Conservation (phyloP, 2,888 invertebrate species). For the Acleris laterana region DNA sequence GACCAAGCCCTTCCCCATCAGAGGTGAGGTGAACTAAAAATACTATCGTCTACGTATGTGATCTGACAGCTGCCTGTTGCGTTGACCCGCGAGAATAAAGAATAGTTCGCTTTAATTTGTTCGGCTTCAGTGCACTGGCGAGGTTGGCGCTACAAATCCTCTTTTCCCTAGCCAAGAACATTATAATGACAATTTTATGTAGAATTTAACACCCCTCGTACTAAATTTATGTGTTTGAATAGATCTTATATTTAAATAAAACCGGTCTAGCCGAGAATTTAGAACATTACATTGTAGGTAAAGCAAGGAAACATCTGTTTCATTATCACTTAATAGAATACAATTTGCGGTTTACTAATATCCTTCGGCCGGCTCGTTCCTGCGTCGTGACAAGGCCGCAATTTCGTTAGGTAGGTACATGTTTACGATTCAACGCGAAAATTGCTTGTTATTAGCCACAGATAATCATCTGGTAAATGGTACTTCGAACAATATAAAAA, state of each 20-base stretch:
- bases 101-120: conserved; percentile 38
- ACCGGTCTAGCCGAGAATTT: conserved; percentile 7
- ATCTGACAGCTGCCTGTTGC: conserved; percentile 51
- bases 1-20: conserved; percentile 94
- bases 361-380: background rate
- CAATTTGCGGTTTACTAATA: conserved; percentile 6
- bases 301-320: conserved; percentile 11
- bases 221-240: too few species aligned
- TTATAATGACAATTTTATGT: too few species aligned
- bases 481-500: background rate
- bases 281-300: conserved; percentile 6
- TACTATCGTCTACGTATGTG: conserved; percentile 49
- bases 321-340: conserved; percentile 4
- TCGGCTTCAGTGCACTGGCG: conserved; percentile 6
- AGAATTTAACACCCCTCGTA: too few species aligned
- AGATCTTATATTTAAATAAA: background rate
- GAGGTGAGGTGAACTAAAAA: conserved; percentile 85
- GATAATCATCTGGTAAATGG: too few species aligned
- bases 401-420: background rate
- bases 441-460: too few species aligned
- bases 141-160: background rate
- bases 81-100: conserved; percentile 42
- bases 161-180: background rate
- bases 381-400: background rate
- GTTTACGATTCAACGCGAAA: too few species aligned